Evolutionary conservation across 1,140 invertebrate genomes (phyloP).

Genomic region (Cephus cinctus): DNA sequence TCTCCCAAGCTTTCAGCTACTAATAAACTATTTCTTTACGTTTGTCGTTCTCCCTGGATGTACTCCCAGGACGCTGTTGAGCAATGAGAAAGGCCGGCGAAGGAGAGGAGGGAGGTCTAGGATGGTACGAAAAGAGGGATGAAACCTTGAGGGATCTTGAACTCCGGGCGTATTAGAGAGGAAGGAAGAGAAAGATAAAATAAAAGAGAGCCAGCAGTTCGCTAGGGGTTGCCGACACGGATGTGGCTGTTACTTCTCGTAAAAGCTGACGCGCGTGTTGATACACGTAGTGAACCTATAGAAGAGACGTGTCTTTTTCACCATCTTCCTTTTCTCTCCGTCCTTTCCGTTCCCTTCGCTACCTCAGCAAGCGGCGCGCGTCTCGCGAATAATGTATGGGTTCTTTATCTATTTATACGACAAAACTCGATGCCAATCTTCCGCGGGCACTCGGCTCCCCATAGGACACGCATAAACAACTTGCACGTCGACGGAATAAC

Average conservation of each 20-base stretch:
- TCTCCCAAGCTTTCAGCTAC: too few relatives aligned
- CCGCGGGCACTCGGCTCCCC: slow-evolving; percentile 7
- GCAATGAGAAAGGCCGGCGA: too few relatives aligned
- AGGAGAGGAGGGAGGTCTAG: too few relatives aligned
- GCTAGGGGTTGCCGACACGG: slow-evolving; percentile 30
- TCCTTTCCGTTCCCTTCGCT: slow-evolving; percentile 5
- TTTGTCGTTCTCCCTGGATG: too few relatives aligned
- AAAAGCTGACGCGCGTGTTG: slow-evolving; percentile 18
- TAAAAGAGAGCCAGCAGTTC: slow-evolving; percentile 2
- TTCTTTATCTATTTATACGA: slow-evolving; percentile 41
- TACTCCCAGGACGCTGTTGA: too few relatives aligned
- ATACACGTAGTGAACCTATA: slow-evolving; percentile 27
- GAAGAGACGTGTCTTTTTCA: slow-evolving; percentile 20
- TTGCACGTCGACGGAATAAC: neutral
- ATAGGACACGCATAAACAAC: neutral
- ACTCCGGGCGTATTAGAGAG: too few relatives aligned
- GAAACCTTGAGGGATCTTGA: too few relatives aligned
- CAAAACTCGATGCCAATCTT: slow-evolving; percentile 37
- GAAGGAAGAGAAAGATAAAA: neutral
- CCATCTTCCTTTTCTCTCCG: slow-evolving; percentile 8
- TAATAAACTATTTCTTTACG: too few relatives aligned
- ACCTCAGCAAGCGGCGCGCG: slow-evolving; percentile 11
- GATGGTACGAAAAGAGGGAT: too few relatives aligned
- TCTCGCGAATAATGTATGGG: slow-evolving; percentile 37
- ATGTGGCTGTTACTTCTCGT: slow-evolving; percentile 19